These are phyloP conservation scores for Drosophila diplacantha DNA, from an alignment of 2,888 invertebrate species.

Conservation along the genomic window DNA sequence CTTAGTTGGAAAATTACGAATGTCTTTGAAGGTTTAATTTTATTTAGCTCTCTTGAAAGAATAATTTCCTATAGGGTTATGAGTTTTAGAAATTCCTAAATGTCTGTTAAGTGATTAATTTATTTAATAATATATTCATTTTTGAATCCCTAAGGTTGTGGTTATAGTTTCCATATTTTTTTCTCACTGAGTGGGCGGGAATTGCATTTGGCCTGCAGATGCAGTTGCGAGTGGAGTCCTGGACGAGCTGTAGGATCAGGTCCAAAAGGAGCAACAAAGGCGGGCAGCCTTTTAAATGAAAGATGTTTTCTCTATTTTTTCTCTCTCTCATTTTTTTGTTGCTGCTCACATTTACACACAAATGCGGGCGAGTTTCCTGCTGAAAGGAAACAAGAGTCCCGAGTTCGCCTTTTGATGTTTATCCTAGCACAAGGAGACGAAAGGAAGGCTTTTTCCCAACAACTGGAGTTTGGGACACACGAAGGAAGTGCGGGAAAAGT, in stretches of 20 bases:
- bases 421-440: conserved; percentile 38
- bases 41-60: too few species aligned
- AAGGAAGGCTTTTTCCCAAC: conserved; percentile 25
- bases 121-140: not conserved
- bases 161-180: not conserved
- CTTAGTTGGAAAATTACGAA: too few species aligned
- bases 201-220: conserved; percentile 41
- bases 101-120: too few species aligned
- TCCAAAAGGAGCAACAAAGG: conserved; percentile 37
- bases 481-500: conserved; percentile 3
- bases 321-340: not conserved
- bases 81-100: too few species aligned
- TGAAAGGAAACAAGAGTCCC: conserved; percentile 42
- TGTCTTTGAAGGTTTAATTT: too few species aligned
- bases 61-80: too few species aligned
- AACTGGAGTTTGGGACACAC: conserved; percentile 17
- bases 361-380: conserved; percentile 38
- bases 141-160: not conserved
- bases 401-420: conserved; percentile 41
- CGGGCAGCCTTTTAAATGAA: conserved; percentile 39
- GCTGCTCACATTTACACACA: conserved; percentile 38
- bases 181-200: conserved; percentile 3
- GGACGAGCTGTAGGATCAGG: conserved; percentile 12
- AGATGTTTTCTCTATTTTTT: conserved; percentile 35
- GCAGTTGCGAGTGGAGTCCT: conserved; percentile 17